These are phyloP conservation scores for Lissocephala sabroskyi DNA, from an alignment of 2,888 invertebrate genomes.

Conservation along the genomic window DNA sequence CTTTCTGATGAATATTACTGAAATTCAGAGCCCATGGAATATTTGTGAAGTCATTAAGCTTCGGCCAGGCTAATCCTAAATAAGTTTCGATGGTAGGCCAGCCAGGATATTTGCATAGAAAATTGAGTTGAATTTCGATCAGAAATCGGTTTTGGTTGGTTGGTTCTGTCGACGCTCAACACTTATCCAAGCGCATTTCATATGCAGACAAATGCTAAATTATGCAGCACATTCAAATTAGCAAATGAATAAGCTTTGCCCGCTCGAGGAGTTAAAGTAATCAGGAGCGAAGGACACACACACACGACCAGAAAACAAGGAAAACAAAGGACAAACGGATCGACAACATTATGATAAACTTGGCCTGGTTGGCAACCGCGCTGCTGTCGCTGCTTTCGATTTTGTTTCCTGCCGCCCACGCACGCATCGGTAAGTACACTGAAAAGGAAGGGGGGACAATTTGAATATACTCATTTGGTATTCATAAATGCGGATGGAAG, in stretches of 20 bases:
- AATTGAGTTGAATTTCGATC: too few species aligned
- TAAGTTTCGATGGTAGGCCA: too few species aligned
- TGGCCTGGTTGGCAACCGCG: constrained; percentile 43
- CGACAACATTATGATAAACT: constrained; percentile 34
- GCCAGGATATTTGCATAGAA: too few species aligned
- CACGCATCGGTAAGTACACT: constrained; percentile 68
- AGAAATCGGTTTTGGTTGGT: too few species aligned
- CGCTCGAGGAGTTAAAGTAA: constrained; percentile 28
- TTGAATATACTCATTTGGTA: constrained; percentile 50
- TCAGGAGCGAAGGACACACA: constrained; percentile 14
- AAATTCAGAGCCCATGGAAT: too few species aligned
- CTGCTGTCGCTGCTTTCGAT: constrained; percentile 45
- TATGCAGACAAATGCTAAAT: constrained; percentile 34
- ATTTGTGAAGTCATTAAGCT: too few species aligned
- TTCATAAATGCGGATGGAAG: constrained; percentile 48
- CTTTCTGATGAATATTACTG: too few species aligned
- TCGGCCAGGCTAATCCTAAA: too few species aligned
- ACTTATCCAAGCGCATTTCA: not conserved
- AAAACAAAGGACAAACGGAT: constrained; percentile 7
- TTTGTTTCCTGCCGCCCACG: constrained; percentile 61
- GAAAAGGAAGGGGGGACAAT: too few species aligned
- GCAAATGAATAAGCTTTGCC: constrained; percentile 58
- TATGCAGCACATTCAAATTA: constrained; percentile 45
- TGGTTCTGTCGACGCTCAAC: too few species aligned
- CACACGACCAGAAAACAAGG: constrained; percentile 1